A percentile compares a stretch with the other conserved stretches of the same genome.
These are phyloP conservation scores for Bufo bufo DNA, from an alignment of 2,113 vertebrate genomes.

Conservation along the genomic window DNA sequence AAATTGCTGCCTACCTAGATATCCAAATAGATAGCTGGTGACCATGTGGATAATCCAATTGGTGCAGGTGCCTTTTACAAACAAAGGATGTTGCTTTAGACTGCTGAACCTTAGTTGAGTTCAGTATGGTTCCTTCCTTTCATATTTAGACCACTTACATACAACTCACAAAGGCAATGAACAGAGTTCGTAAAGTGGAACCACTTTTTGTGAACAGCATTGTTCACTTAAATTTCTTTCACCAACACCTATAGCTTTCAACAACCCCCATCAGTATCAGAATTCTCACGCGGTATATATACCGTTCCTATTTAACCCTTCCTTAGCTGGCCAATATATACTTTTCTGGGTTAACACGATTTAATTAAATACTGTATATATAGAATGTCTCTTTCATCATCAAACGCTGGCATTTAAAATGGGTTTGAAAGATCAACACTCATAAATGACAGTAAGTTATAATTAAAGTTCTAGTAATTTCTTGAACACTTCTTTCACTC, in stretches of 20 bases:
- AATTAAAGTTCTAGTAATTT: constrained; percentile 18
- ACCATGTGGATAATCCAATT: not conserved
- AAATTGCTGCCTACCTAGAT: not conserved
- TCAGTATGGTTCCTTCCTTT: not conserved
- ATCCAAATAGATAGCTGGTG: not conserved
- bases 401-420: not conserved
- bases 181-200: not conserved
- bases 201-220: not conserved
- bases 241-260: not conserved
- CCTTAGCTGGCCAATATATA: not conserved
- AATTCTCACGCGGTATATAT: not conserved
- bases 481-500: not conserved
- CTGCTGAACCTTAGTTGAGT: not conserved
- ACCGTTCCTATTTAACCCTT: not conserved
- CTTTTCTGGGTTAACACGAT: not conserved
- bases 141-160: not conserved
- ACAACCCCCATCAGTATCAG: not conserved
- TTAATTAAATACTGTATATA: not conserved
- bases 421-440: constrained; percentile 2
- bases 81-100: not conserved
- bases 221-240: not conserved
- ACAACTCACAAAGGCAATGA: not conserved
- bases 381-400: not conserved
- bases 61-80: not conserved
- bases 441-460: not conserved